A percentile compares a stretch with the other conserved stretches of the same genome.
phyloP scores from a whole-genome alignment of 2,888 invertebrate genomes.

The Seira ritae region DNA sequence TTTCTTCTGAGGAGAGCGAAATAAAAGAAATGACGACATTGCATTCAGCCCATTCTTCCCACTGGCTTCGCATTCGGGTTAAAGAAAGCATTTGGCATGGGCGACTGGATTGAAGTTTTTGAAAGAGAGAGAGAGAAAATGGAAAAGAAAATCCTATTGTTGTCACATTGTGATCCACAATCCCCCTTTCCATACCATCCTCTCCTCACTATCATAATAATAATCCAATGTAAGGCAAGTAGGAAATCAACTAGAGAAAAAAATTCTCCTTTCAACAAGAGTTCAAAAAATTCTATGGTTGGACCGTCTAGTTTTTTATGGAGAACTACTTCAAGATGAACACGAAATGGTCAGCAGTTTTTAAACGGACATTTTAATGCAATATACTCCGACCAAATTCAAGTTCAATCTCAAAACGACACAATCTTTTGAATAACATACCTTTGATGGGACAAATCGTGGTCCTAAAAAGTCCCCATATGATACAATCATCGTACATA shows the following conservation, averaged over 20 bases:
- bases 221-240: slow-evolving; percentile 1
- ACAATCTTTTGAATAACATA: no score
- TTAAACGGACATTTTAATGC: no score
- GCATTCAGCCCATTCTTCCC: not conserved
- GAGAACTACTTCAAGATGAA: no score
- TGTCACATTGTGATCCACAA: slow-evolving; percentile 40
- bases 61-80: not conserved
- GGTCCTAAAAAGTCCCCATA: not conserved
- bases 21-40: slow-evolving; percentile 21
- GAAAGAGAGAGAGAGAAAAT: not conserved
- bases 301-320: no score
- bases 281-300: not conserved
- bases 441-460: no score
- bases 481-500: slow-evolving; percentile 17
- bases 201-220: slow-evolving; percentile 6
- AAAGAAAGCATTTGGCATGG: slow-evolving; percentile 1
- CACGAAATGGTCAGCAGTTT: no score
- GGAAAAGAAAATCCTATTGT: slow-evolving; percentile 21
- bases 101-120: not conserved
- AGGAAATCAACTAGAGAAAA: not conserved
- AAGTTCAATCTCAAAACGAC: no score
- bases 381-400: no score
- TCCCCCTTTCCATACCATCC: not conserved
- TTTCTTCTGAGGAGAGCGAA: not conserved
- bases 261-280: not conserved